Evolutionary conservation across 2,113 vertebrate genomes (phyloP).

Genomic region (Trochalopteron elliotii): DNA sequence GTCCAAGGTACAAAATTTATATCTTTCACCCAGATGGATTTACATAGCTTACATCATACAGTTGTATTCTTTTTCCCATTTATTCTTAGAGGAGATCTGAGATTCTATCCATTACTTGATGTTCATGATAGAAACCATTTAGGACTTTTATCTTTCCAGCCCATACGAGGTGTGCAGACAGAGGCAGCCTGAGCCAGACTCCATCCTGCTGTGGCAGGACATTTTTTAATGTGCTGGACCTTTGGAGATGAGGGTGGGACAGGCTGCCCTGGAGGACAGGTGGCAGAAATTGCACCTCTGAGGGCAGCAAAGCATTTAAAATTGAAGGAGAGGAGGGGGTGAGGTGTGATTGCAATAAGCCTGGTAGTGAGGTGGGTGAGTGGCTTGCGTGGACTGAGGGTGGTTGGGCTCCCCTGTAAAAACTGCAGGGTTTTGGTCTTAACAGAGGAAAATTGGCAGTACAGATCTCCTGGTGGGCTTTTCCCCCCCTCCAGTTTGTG

Average conservation of each 20-base stretch:
- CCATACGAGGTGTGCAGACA: rapidly evolving
- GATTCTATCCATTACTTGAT: not conserved
- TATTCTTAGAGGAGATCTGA: not conserved
- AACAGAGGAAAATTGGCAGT: not conserved
- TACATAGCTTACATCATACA: not conserved
- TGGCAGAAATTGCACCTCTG: not conserved
- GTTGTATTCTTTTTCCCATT: not conserved
- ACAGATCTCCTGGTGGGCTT: not conserved
- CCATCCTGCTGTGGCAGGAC: not conserved
- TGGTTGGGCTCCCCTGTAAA: rapidly evolving
- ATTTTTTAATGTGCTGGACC: no score
- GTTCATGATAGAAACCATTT: not conserved
- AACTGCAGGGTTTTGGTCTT: rapidly evolving
- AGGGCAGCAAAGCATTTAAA: not conserved
- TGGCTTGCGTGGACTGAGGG: rapidly evolving
- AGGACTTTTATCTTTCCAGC: not conserved
- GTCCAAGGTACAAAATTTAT: not conserved
- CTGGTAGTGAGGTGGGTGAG: rapidly evolving
- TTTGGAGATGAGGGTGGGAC: not conserved
- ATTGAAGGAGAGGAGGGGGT: rapidly evolving
- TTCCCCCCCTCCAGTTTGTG: not conserved
- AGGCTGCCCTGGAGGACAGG: not conserved
- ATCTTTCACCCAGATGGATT: not conserved
- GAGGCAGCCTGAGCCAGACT: not conserved
- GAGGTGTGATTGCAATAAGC: rapidly evolving